Base-by-base conservation (phyloP, 2,797 vertebrate genomes). In the Vespertilio murinus region DNA sequence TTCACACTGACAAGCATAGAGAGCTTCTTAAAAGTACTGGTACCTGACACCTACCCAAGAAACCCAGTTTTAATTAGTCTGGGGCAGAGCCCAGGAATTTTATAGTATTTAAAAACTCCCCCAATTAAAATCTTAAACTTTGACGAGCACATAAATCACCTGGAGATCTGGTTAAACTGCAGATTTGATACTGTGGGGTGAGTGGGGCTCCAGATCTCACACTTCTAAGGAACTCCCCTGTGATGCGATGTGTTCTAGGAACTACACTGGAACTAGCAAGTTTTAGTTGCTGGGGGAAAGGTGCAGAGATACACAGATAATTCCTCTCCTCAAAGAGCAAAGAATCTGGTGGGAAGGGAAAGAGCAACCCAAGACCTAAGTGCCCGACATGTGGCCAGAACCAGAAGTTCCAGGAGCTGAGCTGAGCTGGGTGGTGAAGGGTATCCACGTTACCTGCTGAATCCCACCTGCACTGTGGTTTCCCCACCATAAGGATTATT, bases 61-160 rank as follows among this genome's bases (percentile, higher is more conserved):
- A 64, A 81, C 45, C 18, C 33, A 65, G 38, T 73, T 73, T 69
- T 90, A 40, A 82, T 20, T 77, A 67, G 9, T 84, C 7, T 70
- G n/a, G 16, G 12, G 10, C 35, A 12, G 47, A 93, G 8, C 40
- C 61, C 33, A 70, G 30, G 16, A 49, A 35, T 33, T 56, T 11
- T 20, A 30, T 22, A 12, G 20, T 40, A 67, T 78, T 73, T 88
- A n/a, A 77, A 75, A 54, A 49, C 47, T 49, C 28, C 64, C 67
- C 38, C 1, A 3, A 5, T 20, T 47, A 70, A 42, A 11, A 30
- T 11, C 47, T 74, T 47, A 30, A 54, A 75, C 49, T 74, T n/a
- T 38, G 25, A 42, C 0, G 12, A 30, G 8, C 45, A 52, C 20
- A 17, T 8, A 3, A n/a, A 18, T n/a, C 25, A 80, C 30, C 18